Evolutionary conservation across 2,888 invertebrate species (phyloP).

Genomic region (Bombylius discolor): DNA sequence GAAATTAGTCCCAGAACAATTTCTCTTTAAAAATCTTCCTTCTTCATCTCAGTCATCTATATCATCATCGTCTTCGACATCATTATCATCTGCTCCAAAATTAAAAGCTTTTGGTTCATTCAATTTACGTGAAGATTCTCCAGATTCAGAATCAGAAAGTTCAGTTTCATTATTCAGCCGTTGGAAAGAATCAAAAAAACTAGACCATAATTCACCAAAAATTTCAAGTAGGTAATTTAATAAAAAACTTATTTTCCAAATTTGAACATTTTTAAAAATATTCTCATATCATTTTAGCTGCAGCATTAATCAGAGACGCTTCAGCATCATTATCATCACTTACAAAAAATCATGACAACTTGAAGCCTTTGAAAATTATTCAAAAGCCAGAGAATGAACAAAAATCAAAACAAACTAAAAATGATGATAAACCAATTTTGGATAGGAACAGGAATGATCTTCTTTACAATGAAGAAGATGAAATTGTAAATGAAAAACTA

Average conservation of each 20-base stretch:
- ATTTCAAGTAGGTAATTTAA: not conserved
- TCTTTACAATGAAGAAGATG: conserved; percentile 40
- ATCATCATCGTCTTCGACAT: not conserved
- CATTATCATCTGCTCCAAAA: not conserved
- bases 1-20: conserved; percentile 14
- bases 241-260: not conserved
- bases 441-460: conserved; percentile 36
- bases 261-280: not conserved
- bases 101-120: conserved; percentile 35
- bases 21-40: not conserved
- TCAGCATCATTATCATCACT: conserved; percentile 15
- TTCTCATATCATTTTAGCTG: conserved; percentile 27
- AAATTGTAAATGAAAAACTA: conserved; percentile 34
- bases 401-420: not conserved
- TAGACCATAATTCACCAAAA: not conserved
- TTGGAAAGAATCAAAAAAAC: conserved; percentile 23
- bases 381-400: not conserved
- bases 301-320: conserved; percentile 41
- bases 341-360: not conserved
- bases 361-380: conserved; percentile 1
- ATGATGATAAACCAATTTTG: conserved; percentile 9
- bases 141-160: conserved; percentile 33
- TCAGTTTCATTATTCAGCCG: conserved; percentile 24
- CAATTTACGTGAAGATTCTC: conserved; percentile 41
- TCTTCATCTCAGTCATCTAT: not conserved